A percentile compares a stretch with the other conserved stretches of the same genome.
Evolutionary conservation across 1,140 invertebrate genomes (phyloP).

Genomic region (Mycetomoellerius zeteki): DNA sequence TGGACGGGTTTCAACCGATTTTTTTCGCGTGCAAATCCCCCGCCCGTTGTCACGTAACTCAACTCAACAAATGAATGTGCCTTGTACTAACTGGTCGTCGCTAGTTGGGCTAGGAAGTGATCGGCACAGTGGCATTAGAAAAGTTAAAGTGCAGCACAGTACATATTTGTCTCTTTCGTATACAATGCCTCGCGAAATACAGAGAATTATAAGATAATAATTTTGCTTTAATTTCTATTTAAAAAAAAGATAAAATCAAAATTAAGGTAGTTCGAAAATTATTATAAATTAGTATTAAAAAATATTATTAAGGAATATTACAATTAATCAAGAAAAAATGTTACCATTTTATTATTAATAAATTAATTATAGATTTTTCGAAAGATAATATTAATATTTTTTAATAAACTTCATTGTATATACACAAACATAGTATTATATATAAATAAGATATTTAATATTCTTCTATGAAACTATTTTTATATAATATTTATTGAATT

Average conservation of each 20-base stretch:
- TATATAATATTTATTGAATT: neutral
- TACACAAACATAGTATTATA: neutral
- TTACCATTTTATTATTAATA: slow-evolving; percentile 2
- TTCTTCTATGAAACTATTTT: neutral
- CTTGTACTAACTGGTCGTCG: slow-evolving; percentile 66
- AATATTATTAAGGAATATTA: neutral
- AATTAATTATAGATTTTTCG: neutral
- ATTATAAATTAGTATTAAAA: neutral
- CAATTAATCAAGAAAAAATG: neutral
- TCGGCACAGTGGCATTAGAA: slow-evolving; percentile 62
- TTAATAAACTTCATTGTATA: neutral
- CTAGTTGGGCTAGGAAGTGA: slow-evolving; percentile 80
- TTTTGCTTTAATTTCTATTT: neutral
- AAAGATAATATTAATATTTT: neutral
- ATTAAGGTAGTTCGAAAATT: neutral
- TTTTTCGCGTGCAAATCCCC: slow-evolving; percentile 68
- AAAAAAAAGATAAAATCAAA: neutral
- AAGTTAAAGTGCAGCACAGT: neutral
- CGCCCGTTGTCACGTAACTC: slow-evolving; percentile 59
- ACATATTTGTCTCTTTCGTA: neutral
- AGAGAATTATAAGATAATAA: neutral
- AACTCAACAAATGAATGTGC: slow-evolving; percentile 36
- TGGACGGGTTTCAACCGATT: slow-evolving; percentile 76
- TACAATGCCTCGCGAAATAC: neutral
- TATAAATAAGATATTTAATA: neutral